Conservation (phyloP, 2,888 invertebrate genomes). For the Pemphredon lugubris region DNA sequence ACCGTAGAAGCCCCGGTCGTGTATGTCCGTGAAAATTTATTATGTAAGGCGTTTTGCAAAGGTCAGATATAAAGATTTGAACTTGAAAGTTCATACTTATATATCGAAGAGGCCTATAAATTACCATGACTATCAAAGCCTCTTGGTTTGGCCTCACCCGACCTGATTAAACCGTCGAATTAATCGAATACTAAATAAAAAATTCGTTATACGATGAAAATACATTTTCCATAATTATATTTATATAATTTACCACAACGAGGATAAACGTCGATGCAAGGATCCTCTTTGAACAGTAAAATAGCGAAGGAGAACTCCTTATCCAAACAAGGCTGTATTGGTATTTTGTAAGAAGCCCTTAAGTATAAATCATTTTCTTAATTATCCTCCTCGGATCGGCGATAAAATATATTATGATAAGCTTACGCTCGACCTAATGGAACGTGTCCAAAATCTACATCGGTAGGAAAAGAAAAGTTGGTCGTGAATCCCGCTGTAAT, state of each 20-base stretch:
- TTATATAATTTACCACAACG: slow-evolving; percentile 38
- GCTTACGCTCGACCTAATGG: slow-evolving; percentile 41
- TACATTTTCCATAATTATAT: too few relatives aligned
- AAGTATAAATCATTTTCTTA: neutral
- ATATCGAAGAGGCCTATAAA: slow-evolving; percentile 41
- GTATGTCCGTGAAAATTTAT: slow-evolving; percentile 41
- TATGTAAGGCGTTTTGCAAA: slow-evolving; percentile 27
- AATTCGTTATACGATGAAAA: too few relatives aligned
- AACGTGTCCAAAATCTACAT: slow-evolving; percentile 38
- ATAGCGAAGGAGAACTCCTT: slow-evolving; percentile 31
- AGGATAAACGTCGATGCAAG: slow-evolving; percentile 44
- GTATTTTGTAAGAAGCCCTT: slow-evolving; percentile 33
- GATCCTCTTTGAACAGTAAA: slow-evolving; percentile 12
- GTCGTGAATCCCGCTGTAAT: slow-evolving; percentile 4
- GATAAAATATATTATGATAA: neutral
- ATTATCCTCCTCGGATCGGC: neutral
- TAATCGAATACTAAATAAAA: neutral
- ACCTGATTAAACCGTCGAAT: slow-evolving; percentile 10
- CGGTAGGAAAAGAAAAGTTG: slow-evolving; percentile 27
- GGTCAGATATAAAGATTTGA: slow-evolving; percentile 38
- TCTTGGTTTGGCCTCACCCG: slow-evolving; percentile 9
- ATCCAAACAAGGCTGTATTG: slow-evolving; percentile 25
- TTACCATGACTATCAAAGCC: slow-evolving; percentile 21
- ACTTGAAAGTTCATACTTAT: slow-evolving; percentile 40
- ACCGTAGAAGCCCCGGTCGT: slow-evolving; percentile 44